These are phyloP conservation scores for Trimorus sp. DNA, from an alignment of 2,888 invertebrate species.

Conservation along the genomic window DNA sequence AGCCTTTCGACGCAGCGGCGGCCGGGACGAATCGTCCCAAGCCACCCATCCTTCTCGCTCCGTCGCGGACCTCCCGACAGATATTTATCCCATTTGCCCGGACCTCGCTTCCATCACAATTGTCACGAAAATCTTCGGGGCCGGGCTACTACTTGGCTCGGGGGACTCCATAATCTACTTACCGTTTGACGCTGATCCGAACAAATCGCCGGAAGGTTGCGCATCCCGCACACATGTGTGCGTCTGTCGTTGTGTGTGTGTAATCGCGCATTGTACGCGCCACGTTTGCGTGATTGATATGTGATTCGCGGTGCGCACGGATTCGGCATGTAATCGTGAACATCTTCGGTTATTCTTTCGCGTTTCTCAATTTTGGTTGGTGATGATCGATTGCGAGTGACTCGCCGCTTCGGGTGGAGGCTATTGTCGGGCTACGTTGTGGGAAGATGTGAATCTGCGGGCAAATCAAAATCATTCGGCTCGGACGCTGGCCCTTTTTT, in stretches of 20 bases:
- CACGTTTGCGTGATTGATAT: slow-evolving; percentile 50
- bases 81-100: slow-evolving; percentile 59
- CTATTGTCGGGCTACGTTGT: slow-evolving; percentile 42
- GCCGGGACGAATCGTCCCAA: slow-evolving; percentile 33
- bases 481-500: background rate
- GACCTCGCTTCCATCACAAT: slow-evolving; percentile 63
- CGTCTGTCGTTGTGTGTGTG: slow-evolving; percentile 7
- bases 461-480: slow-evolving; percentile 11
- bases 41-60: slow-evolving; percentile 15
- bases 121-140: slow-evolving; percentile 66
- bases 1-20: slow-evolving; percentile 25
- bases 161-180: slow-evolving; percentile 83
- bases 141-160: slow-evolving; percentile 71
- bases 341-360: slow-evolving; percentile 56
- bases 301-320: slow-evolving; percentile 54
- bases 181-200: slow-evolving; percentile 85
- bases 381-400: slow-evolving; percentile 57
- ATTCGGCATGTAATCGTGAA: slow-evolving; percentile 56
- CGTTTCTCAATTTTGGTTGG: slow-evolving; percentile 59
- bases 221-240: slow-evolving; percentile 75
- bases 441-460: slow-evolving; percentile 36
- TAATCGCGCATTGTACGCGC: slow-evolving; percentile 21
- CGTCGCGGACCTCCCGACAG: slow-evolving; percentile 50
- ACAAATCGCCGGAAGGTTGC: slow-evolving; percentile 83
- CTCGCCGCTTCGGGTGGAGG: slow-evolving; percentile 30